A percentile compares a stretch with the other conserved stretches of the same genome.
These are phyloP conservation scores for Crocallis elinguaria DNA, from an alignment of 2,888 invertebrate species.

Conservation along the genomic window DNA sequence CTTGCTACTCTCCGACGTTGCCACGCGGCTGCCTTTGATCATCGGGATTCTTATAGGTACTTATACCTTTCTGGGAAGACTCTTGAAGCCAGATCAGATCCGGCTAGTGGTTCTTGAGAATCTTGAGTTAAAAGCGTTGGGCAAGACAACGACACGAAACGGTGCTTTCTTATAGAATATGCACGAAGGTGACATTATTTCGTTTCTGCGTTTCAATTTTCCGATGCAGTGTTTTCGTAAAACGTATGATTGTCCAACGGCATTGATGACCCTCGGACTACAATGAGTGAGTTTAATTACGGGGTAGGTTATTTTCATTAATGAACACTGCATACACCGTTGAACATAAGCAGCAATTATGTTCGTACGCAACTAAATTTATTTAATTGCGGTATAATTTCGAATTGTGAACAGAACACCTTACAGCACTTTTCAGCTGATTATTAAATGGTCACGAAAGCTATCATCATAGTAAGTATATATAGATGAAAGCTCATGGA, in stretches of 20 bases:
- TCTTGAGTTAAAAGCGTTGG: constrained; percentile 2
- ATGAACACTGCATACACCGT: not conserved
- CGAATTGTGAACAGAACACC: not conserved
- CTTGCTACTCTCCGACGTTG: constrained; percentile 21
- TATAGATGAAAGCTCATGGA: no score
- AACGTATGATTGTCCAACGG: not conserved
- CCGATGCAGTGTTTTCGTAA: not conserved
- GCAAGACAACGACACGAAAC: not conserved
- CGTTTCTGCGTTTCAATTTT: not conserved
- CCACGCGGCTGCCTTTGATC: constrained; percentile 8
- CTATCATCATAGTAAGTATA: no score
- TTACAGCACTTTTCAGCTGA: no score
- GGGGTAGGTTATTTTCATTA: constrained; percentile 2
- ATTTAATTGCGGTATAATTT: constrained; percentile 12
- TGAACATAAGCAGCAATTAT: constrained; percentile 6
- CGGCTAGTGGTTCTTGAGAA: constrained; percentile 3
- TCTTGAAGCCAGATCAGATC: constrained; percentile 9
- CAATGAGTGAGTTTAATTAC: not conserved
- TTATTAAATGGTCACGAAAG: no score
- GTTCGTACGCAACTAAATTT: constrained; percentile 9
- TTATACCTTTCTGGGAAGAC: constrained; percentile 7
- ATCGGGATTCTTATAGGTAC: constrained; percentile 2
- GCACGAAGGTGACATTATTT: not conserved
- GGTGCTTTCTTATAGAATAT: not conserved
- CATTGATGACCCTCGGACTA: not conserved